phyloP scores from a whole-genome alignment of 2,113 vertebrate species.

The Percina caprodes region DNA sequence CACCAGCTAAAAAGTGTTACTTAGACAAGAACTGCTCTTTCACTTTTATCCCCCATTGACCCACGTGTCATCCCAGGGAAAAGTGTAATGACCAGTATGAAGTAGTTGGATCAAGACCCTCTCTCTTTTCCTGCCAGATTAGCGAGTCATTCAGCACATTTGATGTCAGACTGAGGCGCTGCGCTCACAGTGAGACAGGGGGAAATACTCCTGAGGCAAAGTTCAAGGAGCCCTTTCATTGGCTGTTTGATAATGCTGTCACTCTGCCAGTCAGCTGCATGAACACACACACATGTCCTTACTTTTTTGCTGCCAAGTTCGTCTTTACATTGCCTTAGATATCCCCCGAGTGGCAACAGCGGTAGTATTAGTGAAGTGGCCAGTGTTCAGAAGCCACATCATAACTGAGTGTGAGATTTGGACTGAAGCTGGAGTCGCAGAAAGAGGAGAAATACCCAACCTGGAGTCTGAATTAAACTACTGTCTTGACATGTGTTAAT shows the following conservation, averaged over 20 bases:
- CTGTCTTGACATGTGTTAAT: conserved; percentile 43
- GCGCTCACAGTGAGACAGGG: conserved; percentile 3
- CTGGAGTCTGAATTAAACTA: conserved; percentile 18
- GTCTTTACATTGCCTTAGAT: conserved; percentile 20
- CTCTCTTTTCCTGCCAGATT: conserved; percentile 26
- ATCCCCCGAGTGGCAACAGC: conserved; percentile 16
- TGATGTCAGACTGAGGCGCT: conserved; percentile 22
- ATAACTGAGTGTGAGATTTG: conserved; percentile 42
- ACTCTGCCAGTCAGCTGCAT: conserved; percentile 35
- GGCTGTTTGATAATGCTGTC: conserved; percentile 23
- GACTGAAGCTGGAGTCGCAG: not conserved
- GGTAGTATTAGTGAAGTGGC: not conserved
- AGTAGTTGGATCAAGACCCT: not conserved
- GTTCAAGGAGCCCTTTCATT: conserved; percentile 50
- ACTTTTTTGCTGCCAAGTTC: conserved; percentile 17
- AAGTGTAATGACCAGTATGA: conserved; percentile 2
- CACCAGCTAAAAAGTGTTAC: not conserved
- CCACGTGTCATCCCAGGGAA: not conserved
- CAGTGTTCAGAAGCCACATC: conserved; percentile 24
- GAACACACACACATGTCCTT: conserved; percentile 15
- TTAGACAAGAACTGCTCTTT: not conserved
- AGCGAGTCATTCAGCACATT: conserved; percentile 15
- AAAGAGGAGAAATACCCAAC: conserved; percentile 1
- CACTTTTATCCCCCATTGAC: not conserved
- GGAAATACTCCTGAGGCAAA: conserved; percentile 41